phyloP scores from a whole-genome alignment of 1,140 invertebrate species.

The Hypothenemus hampei region DNA sequence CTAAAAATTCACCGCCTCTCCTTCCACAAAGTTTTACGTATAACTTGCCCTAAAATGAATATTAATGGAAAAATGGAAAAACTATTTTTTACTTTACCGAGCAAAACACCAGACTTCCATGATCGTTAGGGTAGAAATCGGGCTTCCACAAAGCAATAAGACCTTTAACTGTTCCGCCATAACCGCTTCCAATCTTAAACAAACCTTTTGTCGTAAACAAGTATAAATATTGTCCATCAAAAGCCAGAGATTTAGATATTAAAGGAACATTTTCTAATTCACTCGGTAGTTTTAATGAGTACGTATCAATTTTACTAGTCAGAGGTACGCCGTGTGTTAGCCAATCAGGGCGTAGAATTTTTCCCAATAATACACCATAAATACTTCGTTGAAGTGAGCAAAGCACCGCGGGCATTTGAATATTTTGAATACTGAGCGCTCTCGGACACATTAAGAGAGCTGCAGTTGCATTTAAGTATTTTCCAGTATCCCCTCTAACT shows the following conservation, averaged over 20 bases:
- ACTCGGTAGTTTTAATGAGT: conserved; percentile 51
- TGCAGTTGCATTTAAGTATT: conserved; percentile 79
- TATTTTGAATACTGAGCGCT: conserved; percentile 69
- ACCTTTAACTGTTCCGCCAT: conserved; percentile 82
- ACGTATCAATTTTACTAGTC: conserved; percentile 69
- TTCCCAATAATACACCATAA: conserved; percentile 80
- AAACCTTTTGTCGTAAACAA: conserved; percentile 73
- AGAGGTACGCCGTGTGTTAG: conserved; percentile 79
- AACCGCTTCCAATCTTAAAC: conserved; percentile 89
- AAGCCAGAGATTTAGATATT: conserved; percentile 61
- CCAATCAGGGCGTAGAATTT: conserved; percentile 79
- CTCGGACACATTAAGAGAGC: conserved; percentile 83
- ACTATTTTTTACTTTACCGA: conserved; percentile 54
- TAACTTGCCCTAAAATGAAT: conserved; percentile 46
- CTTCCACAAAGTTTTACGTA: conserved; percentile 54
- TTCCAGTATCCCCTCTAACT: conserved; percentile 90
- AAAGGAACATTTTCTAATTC: conserved; percentile 46
- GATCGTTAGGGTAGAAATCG: conserved; percentile 71
- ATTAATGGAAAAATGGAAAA: not conserved
- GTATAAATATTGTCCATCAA: conserved; percentile 87
- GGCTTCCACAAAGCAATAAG: conserved; percentile 76
- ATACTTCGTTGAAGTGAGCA: conserved; percentile 84
- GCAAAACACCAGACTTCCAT: conserved; percentile 81
- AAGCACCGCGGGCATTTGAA: conserved; percentile 82
- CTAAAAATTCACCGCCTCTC: conserved; percentile 57